Evolutionary conservation across 35 echinoderm and acorn worm genomes (phyloP), one percentile per base, ranked within the genome.

Genomic region (Eucidaris tribuloides): DNA sequence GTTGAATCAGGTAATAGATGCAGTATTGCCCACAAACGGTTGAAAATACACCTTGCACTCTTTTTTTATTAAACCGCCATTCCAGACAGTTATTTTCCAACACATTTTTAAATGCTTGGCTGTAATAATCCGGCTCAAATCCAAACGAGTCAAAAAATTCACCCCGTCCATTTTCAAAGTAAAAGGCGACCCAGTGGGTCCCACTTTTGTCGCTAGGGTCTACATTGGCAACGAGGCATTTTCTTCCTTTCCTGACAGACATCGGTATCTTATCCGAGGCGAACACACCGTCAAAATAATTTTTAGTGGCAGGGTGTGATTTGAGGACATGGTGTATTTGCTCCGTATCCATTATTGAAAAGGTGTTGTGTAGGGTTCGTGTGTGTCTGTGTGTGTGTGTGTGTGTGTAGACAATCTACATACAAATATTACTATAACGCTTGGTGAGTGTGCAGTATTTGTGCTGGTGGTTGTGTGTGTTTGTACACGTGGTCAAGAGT

Each of bases 131-230:
- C 9, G 48, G 48, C n/a, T 52, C 48, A 52, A 11, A 52, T 52
- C 84, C 70, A 36, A 59, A 86, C 18, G 84, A 86, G 43, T 76
- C 41, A 40, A 86, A 86, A 41, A 86, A 78, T 11, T 86, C 84
- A 15, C 28, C 70, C 24, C 28, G 54, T 52, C 48, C 48, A 7
- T 79, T 20, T n/a, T 59, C n/a, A 60, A 86, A 78, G n/a, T 78
- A 86, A 45, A 77, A 33, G 42, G 70, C 70, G 4, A 77, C 84
- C 66, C 70, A 76, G 30, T 77, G 81, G 7, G 4, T 62, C 15
- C 81, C 81, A 18, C 58, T 58, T 27, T 84, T 42, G 23, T 71
- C 1, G 61, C 81, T 84, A 17, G 36, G n/a, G 46, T 84, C 81
- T 2, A 45, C 50, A 46, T 84, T 84, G 2, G 62, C 58, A 7